These are phyloP conservation scores for Megalopta genalis DNA, from an alignment of 1,140 invertebrate species.

Conservation along the genomic window DNA sequence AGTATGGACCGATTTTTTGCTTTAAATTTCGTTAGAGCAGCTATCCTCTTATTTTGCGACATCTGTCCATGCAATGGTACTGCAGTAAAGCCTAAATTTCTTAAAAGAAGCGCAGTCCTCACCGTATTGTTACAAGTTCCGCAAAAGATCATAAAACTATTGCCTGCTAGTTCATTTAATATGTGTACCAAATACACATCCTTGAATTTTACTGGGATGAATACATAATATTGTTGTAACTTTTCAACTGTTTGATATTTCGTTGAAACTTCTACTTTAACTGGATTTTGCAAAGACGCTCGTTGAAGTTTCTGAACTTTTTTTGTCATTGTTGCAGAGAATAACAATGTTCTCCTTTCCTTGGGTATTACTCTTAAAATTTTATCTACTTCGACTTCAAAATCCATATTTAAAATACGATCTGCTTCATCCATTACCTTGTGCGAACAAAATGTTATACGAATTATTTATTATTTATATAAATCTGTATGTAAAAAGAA, in stretches of 20 bases:
- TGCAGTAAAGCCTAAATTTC: conserved; percentile 93
- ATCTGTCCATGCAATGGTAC: conserved; percentile 99
- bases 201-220: conserved; percentile 98
- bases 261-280: conserved; percentile 96
- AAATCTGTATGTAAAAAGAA: background rate
- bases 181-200: conserved; percentile 98
- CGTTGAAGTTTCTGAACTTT: conserved; percentile 98
- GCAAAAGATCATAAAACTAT: conserved; percentile 98
- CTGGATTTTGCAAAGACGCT: conserved; percentile 94
- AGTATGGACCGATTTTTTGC: conserved; percentile 92
- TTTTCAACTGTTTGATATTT: conserved; percentile 99
- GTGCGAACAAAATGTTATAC: conserved; percentile 14
- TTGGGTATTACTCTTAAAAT: conserved; percentile 95
- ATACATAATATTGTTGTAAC: conserved; percentile 96
- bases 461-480: background rate
- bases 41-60: conserved; percentile 95
- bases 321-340: conserved; percentile 99
- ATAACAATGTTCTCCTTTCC: conserved; percentile 93
- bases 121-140: conserved; percentile 96
- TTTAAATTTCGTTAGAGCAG: conserved; percentile 95
- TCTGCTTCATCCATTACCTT: conserved; percentile 97
- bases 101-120: conserved; percentile 91
- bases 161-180: conserved; percentile 96
- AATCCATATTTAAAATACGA: conserved; percentile 97
- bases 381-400: conserved; percentile 97